Percentiles rank a stretch among this genome's conserved stretches.
Evolutionary conservation across 2,888 invertebrate species (phyloP).

Genomic region (Acheta domesticus): DNA sequence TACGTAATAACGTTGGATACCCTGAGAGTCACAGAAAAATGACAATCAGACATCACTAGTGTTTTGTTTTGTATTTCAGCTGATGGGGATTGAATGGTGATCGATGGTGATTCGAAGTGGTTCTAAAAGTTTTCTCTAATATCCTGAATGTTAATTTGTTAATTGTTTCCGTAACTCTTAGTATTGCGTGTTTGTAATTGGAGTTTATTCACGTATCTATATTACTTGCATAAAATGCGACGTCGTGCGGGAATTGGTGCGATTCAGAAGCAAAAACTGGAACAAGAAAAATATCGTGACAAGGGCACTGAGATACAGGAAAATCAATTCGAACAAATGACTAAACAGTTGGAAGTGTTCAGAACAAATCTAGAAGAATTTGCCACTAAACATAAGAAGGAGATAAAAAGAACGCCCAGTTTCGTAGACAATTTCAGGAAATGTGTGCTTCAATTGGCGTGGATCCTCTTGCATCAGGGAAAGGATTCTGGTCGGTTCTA

Average conservation of each 20-base stretch:
- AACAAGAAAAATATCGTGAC: conserved; percentile 85
- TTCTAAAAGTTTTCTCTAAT: no score
- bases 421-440: conserved; percentile 93
- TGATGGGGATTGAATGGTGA: no score
- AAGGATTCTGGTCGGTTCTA: conserved; percentile 97
- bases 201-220: background rate
- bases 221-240: conserved; percentile 58
- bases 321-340: conserved; percentile 87
- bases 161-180: no score
- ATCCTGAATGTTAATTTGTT: no score
- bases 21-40: no score
- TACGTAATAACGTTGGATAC: no score
- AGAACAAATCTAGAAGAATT: conserved; percentile 90
- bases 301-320: conserved; percentile 91
- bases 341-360: conserved; percentile 90
- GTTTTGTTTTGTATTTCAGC: no score
- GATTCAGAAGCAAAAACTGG: conserved; percentile 80
- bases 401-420: conserved; percentile 94
- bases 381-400: conserved; percentile 88
- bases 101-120: no score
- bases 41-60: no score
- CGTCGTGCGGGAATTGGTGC: conserved; percentile 82
- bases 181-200: background rate
- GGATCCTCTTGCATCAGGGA: conserved; percentile 92
- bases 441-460: conserved; percentile 99